Evolutionary conservation across 2,888 invertebrate genomes (phyloP).

Genomic region (Drosophila picticornis): DNA sequence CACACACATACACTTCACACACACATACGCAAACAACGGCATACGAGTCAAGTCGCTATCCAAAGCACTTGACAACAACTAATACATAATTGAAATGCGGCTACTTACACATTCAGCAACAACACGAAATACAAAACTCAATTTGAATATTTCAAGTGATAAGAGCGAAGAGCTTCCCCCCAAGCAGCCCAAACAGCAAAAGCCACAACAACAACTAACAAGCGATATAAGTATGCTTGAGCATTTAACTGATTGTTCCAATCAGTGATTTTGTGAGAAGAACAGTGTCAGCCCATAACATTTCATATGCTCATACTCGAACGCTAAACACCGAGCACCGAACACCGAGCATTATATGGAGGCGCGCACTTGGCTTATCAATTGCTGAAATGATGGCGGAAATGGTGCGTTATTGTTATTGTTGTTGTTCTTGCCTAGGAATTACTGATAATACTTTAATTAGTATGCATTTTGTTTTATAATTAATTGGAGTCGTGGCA

Average conservation of each 20-base stretch:
- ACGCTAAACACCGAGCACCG: not conserved
- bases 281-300: constrained; percentile 62
- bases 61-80: constrained; percentile 68
- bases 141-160: constrained; percentile 66
- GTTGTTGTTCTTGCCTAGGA: constrained; percentile 37
- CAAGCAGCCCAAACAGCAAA: constrained; percentile 12
- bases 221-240: constrained; percentile 55
- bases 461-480: constrained; percentile 60
- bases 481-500: constrained; percentile 65
- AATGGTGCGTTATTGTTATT: constrained; percentile 69
- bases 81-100: constrained; percentile 67
- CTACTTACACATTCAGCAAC: constrained; percentile 68
- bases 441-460: constrained; percentile 55
- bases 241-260: constrained; percentile 79
- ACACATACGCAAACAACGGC: not conserved
- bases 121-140: constrained; percentile 42
- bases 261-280: constrained; percentile 75
- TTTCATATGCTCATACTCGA: constrained; percentile 41
- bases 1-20: constrained; percentile 13
- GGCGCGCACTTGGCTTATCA: constrained; percentile 65
- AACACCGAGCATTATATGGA: constrained; percentile 19
- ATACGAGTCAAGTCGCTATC: constrained; percentile 11
- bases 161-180: constrained; percentile 47
- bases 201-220: constrained; percentile 23
- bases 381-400: constrained; percentile 78